Evolutionary conservation across 2,888 invertebrate genomes (phyloP).

Genomic region (Caenorhabditis imperialis): DNA sequence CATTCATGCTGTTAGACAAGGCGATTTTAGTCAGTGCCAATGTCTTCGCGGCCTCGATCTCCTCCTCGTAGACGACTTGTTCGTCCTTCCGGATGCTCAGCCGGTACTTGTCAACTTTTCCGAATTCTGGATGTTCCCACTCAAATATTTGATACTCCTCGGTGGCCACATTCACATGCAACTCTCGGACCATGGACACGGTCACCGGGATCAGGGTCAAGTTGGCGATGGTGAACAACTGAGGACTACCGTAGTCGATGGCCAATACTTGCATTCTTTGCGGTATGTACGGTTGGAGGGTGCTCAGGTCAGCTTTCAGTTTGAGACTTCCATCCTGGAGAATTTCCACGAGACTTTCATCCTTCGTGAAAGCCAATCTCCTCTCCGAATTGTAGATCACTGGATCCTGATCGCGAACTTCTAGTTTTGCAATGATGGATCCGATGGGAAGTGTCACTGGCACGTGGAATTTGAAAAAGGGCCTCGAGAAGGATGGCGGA

Average conservation of each 20-base stretch:
- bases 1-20: constrained; percentile 59
- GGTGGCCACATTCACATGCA: constrained; percentile 75
- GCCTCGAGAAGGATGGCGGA: constrained; percentile 67
- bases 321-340: constrained; percentile 57
- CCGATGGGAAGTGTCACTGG: constrained; percentile 51
- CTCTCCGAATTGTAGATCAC: constrained; percentile 77
- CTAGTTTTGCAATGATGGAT: constrained; percentile 38
- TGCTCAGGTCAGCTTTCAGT: constrained; percentile 41
- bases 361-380: constrained; percentile 62
- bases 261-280: constrained; percentile 67
- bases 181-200: constrained; percentile 70
- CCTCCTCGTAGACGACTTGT: constrained; percentile 61
- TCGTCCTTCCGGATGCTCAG: constrained; percentile 55
- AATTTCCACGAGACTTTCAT: constrained; percentile 58
- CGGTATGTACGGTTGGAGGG: constrained; percentile 55
- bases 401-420: constrained; percentile 69
- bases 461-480: constrained; percentile 66
- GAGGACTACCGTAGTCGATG: constrained; percentile 76
- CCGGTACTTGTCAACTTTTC: constrained; percentile 69
- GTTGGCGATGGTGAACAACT: constrained; percentile 72
- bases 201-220: constrained; percentile 75
- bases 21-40: constrained; percentile 67
- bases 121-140: constrained; percentile 75
- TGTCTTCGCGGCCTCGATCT: constrained; percentile 61
- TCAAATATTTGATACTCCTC: constrained; percentile 76